phyloP scores from a whole-genome alignment of 2,113 vertebrate genomes.

The Pelodiscus sinensis region DNA sequence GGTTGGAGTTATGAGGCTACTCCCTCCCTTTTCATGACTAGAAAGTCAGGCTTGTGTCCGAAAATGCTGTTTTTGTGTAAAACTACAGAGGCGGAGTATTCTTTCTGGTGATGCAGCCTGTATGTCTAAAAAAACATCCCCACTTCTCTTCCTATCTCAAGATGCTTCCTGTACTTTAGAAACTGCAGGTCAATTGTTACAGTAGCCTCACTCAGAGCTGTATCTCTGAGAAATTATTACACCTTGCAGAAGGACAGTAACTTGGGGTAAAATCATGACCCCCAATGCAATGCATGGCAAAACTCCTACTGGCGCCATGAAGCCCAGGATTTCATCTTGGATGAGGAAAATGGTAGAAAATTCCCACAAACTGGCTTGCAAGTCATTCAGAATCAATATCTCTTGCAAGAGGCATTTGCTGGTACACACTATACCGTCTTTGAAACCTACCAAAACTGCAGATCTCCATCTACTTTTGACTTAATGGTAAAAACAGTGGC shows the following conservation, averaged over 20 bases:
- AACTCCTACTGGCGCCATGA: neutral
- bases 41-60: neutral
- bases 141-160: neutral
- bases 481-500: accelerated
- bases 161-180: neutral
- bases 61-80: neutral
- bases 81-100: neutral
- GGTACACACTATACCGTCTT: neutral
- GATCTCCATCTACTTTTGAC: neutral
- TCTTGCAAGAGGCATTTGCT: neutral
- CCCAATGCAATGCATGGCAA: neutral
- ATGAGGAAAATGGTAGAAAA: neutral
- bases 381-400: accelerated
- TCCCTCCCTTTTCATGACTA: neutral
- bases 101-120: neutral
- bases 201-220: neutral
- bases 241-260: neutral
- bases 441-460: neutral
- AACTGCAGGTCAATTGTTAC: neutral
- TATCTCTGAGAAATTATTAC: neutral
- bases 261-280: neutral
- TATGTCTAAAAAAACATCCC: neutral
- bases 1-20: neutral
- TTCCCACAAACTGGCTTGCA: neutral
- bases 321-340: neutral